Percentiles rank a stretch among this genome's conserved stretches.
Evolutionary conservation across 2,113 vertebrate genomes (phyloP).

Genomic region (Ageneiosus marmoratus): DNA sequence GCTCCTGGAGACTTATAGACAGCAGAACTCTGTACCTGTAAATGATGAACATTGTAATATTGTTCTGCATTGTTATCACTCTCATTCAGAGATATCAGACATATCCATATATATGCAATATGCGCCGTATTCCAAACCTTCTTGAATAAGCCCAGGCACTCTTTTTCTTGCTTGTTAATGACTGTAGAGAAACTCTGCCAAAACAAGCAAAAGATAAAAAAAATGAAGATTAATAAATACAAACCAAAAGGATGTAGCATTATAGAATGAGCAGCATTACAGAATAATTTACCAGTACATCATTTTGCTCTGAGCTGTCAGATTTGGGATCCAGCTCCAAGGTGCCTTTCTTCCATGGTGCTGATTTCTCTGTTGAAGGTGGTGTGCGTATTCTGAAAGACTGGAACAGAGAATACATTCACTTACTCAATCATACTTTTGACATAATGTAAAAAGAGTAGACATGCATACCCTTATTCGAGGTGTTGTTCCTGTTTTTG

Average conservation of each 20-base stretch:
- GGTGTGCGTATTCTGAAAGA: constrained; percentile 84
- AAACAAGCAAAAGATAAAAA: neutral
- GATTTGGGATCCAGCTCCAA: constrained; percentile 82
- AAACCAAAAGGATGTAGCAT: neutral
- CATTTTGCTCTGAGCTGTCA: constrained; percentile 84
- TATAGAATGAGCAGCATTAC: neutral
- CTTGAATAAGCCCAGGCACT: constrained; percentile 23
- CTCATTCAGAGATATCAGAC: neutral
- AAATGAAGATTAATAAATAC: neutral
- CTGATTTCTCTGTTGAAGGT: constrained; percentile 63
- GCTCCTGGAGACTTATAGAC: constrained; percentile 73
- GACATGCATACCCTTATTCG: constrained; percentile 67
- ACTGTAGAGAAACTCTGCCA: constrained; percentile 45
- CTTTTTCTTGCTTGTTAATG: constrained; percentile 52
- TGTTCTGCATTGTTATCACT: neutral
- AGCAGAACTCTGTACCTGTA: constrained; percentile 62
- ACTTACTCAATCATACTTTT: neutral
- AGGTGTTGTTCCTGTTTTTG: constrained; percentile 45
- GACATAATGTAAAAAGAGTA: neutral
- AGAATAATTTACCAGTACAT: constrained; percentile 80
- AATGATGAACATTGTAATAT: neutral
- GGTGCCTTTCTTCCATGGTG: constrained; percentile 68
- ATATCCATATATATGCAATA: too few species aligned
- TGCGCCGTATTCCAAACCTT: constrained; percentile 56
- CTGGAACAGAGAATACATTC: constrained; percentile 63